phyloP scores from a whole-genome alignment of 1,140 invertebrate species.

The Drosophila navojoa region DNA sequence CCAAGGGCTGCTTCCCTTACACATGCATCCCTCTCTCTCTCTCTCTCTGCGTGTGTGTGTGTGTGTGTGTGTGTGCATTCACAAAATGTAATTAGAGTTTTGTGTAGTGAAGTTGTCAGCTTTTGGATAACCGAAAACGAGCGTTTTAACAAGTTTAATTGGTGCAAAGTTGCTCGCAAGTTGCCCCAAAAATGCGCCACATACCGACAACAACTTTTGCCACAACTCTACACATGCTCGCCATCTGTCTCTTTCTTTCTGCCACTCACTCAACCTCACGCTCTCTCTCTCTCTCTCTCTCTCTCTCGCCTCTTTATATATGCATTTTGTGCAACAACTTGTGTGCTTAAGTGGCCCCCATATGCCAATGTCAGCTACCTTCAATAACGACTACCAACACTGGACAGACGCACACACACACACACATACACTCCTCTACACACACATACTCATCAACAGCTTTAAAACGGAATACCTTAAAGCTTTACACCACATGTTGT shows the following conservation, averaged over 20 bases:
- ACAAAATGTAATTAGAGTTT: constrained; percentile 81
- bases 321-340: constrained; percentile 34
- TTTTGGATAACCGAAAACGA: constrained; percentile 81
- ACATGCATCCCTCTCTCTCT: not conserved
- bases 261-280: no score
- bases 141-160: constrained; percentile 83
- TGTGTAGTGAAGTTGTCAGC: constrained; percentile 79
- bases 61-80: constrained; percentile 43
- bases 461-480: no score
- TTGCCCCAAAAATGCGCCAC: constrained; percentile 54
- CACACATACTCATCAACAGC: not conserved
- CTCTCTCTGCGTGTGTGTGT: not conserved
- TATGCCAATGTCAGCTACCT: constrained; percentile 3
- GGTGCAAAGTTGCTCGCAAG: constrained; percentile 79
- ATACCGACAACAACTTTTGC: constrained; percentile 56
- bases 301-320: not conserved
- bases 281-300: not conserved
- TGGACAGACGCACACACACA: constrained; percentile 3
- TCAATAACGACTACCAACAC: constrained; percentile 16
- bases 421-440: not conserved
- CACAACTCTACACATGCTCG: constrained; percentile 9
- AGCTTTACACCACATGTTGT: no score
- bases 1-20: constrained; percentile 52
- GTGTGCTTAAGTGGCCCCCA: constrained; percentile 39
- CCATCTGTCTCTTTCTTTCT: not conserved